Evolutionary conservation across 1,140 invertebrate genomes (phyloP), one percentile per base, ranked within the genome.

Genomic region (Hycleus phaleratus): DNA sequence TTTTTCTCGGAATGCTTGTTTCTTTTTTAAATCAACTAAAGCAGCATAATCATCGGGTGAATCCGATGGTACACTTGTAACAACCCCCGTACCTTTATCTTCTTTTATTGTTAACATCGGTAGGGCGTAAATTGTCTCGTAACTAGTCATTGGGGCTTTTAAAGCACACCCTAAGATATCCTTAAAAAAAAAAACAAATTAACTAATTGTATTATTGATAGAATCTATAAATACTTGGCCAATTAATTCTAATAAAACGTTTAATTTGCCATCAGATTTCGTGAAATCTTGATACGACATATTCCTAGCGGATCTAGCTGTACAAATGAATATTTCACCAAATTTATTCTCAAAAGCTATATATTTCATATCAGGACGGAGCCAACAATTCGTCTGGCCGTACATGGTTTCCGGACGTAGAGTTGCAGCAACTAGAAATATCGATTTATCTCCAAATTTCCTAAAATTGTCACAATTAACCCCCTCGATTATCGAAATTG

Each of bases 401-500:
- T 98, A 99, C 97, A 99, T 99, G 1, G 97, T 99, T 78, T 99
- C 97, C 8, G 97, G 96, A 62, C 96, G 78, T 4, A 99, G 76
- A 11, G 97, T 99, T n/a, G 95, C 97, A 42, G 96, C 95, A 9
- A 99, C 94, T 46, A 99, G 79, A 73, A 78, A 97, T 24, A 97
- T 80, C 6, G 80, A 70, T 68, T 84, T 82, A 3, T 75, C 75
- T 57, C 73, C 64, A 49, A 84, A 73, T 52, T 65, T 51, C 47
- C 85, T 87, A 60, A 46, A 77, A 77, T 32, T 32, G 32, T 32
- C 7, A 32, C 4, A 32, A 32, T 32, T 25, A 10, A 26, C 4
- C 18, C 18, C 18, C 18, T 18, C 18, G 18, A 18, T 18, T 18
- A 18, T 18, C 18, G 18, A 18, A 18, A 1, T 18, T 18, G 18